A percentile compares a stretch with the other conserved stretches of the same genome.
phyloP scores from a whole-genome alignment of 2,888 invertebrate genomes.

The Eupithecia dodoneata region DNA sequence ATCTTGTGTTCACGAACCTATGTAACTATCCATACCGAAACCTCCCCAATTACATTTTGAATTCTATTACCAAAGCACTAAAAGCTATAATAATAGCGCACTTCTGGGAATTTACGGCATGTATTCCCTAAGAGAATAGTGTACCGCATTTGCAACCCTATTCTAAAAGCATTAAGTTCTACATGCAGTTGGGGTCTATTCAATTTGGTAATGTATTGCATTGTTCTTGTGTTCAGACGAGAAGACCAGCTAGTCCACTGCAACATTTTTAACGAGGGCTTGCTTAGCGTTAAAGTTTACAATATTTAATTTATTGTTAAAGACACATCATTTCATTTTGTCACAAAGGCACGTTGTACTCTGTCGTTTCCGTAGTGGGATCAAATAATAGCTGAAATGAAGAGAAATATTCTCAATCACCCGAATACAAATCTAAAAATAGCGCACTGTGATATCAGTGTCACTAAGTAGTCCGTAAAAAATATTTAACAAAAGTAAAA shows the following conservation, averaged over 20 bases:
- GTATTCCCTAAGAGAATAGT: constrained; percentile 14
- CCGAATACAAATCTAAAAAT: no score
- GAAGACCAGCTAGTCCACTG: constrained; percentile 16
- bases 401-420: no score
- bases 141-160: constrained; percentile 29
- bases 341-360: no score
- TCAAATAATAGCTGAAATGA: no score
- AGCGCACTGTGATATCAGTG: no score
- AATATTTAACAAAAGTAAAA: no score
- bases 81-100: constrained; percentile 5
- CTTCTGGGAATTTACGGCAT: constrained; percentile 21
- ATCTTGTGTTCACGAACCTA: constrained; percentile 31
- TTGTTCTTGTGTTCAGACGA: constrained; percentile 11
- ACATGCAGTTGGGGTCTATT: constrained; percentile 25
- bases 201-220: constrained; percentile 30
- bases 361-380: no score
- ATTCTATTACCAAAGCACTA: constrained; percentile 15
- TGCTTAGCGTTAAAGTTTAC: no score
- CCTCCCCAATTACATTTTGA: constrained; percentile 8
- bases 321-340: no score
- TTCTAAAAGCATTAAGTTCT: constrained; percentile 16
- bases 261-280: background rate
- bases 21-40: constrained; percentile 9
- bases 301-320: no score
- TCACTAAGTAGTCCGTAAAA: no score